phyloP scores from a whole-genome alignment of 1,140 invertebrate genomes.

The Temnothorax nylanderi region DNA sequence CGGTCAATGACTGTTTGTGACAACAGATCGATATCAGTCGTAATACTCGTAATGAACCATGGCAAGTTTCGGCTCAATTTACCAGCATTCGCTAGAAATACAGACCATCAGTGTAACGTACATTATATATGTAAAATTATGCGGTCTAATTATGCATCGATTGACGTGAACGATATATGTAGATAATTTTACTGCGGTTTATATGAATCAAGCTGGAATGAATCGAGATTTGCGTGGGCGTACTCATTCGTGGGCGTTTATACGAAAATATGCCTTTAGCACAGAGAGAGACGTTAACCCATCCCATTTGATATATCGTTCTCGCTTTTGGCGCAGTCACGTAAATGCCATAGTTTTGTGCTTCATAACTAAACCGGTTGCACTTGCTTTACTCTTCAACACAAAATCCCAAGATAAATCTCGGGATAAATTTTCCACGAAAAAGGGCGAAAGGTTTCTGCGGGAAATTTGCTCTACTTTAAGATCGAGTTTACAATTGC shows the following conservation, averaged over 20 bases:
- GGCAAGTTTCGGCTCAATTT: not conserved
- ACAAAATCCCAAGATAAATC: conserved; percentile 16
- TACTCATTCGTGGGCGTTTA: not conserved
- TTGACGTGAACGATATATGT: not conserved
- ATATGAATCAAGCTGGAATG: not conserved
- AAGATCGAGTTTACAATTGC: not conserved
- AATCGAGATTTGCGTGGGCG: not conserved
- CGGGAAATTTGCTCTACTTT: not conserved
- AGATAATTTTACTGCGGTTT: not conserved
- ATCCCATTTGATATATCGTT: too few species aligned
- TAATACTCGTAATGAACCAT: not conserved
- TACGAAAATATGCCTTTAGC: not conserved
- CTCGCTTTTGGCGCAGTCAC: not conserved
- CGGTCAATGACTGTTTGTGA: not conserved
- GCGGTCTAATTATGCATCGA: not conserved
- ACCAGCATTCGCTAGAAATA: not conserved
- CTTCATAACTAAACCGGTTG: not conserved
- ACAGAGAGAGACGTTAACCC: not conserved
- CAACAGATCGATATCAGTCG: not conserved
- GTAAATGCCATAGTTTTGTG: conserved; percentile 13
- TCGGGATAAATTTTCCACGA: not conserved
- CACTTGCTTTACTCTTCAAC: too few species aligned
- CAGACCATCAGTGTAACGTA: too few species aligned
- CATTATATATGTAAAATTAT: not conserved
- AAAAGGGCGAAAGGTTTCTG: not conserved